Evolutionary conservation across 2,888 invertebrate species (phyloP).

Genomic region (Blastobasis lacticolella): DNA sequence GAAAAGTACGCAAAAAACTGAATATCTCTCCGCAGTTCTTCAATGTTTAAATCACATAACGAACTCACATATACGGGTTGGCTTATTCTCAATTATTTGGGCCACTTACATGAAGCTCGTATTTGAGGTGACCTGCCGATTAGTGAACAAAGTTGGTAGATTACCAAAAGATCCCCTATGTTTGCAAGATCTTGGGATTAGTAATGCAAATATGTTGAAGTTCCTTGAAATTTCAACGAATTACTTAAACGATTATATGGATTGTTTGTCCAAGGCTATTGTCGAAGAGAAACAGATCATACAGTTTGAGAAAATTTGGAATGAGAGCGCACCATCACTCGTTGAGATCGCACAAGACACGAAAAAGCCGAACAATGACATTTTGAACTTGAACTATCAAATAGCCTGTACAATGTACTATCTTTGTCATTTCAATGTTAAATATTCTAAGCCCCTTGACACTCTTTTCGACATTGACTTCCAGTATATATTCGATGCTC

Average conservation of each 20-base stretch:
- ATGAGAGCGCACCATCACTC: constrained; percentile 78
- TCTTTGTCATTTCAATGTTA: constrained; percentile 85
- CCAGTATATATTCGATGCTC: constrained; percentile 72
- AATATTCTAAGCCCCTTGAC: constrained; percentile 80
- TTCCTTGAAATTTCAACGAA: constrained; percentile 61
- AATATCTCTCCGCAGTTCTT: constrained; percentile 81
- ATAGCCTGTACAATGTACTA: constrained; percentile 84
- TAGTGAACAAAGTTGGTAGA: constrained; percentile 88
- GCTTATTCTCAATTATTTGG: constrained; percentile 91
- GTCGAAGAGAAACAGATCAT: constrained; percentile 52
- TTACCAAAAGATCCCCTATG: constrained; percentile 90
- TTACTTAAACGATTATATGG: constrained; percentile 63
- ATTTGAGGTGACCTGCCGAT: constrained; percentile 82
- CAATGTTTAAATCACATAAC: constrained; percentile 79
- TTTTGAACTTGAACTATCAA: constrained; percentile 87
- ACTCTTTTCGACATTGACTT: constrained; percentile 85
- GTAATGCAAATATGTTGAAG: constrained; percentile 74
- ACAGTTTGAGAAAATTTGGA: constrained; percentile 79
- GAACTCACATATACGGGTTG: constrained; percentile 80
- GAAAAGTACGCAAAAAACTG: constrained; percentile 79
- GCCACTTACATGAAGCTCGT: constrained; percentile 88
- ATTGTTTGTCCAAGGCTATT: constrained; percentile 47
- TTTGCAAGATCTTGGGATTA: constrained; percentile 82
- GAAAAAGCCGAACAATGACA: constrained; percentile 81
- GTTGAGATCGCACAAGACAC: constrained; percentile 86